These are phyloP conservation scores for Parnassius apollo DNA, from an alignment of 2,888 invertebrate genomes.

Conservation along the genomic window DNA sequence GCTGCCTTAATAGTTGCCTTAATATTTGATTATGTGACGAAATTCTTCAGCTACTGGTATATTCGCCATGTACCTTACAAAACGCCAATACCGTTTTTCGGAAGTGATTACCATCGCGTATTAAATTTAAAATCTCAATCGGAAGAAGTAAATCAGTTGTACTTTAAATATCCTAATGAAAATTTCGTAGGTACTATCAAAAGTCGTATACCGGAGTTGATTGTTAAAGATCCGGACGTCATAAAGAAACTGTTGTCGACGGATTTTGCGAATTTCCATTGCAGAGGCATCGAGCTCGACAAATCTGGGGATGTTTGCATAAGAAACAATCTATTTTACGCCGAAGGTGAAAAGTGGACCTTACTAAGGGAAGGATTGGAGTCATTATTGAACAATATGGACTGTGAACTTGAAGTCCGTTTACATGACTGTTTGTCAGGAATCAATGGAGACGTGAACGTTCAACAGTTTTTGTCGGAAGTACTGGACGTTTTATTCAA, in stretches of 20 bases:
- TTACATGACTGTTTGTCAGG: conserved; percentile 74
- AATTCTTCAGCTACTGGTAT: conserved; percentile 76
- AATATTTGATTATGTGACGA: conserved; percentile 69
- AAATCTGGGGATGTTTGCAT: conserved; percentile 78
- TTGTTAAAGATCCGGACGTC: conserved; percentile 68
- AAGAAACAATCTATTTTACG: conserved; percentile 78
- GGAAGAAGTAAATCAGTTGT: conserved; percentile 61
- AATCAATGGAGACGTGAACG: conserved; percentile 74
- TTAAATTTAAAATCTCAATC: conserved; percentile 59
- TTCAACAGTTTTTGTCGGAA: conserved; percentile 71
- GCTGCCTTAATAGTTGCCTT: conserved; percentile 57
- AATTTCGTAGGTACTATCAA: conserved; percentile 67
- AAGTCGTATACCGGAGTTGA: conserved; percentile 70
- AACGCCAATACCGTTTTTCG: conserved; percentile 60
- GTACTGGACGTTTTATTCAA: conserved; percentile 73
- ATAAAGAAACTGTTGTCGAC: conserved; percentile 71
- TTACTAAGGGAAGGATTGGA: conserved; percentile 61
- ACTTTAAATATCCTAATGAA: conserved; percentile 52
- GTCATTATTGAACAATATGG: conserved; percentile 57
- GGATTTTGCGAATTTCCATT: conserved; percentile 73
- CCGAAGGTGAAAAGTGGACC: conserved; percentile 74
- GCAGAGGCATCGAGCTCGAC: conserved; percentile 73
- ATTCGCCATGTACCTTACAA: conserved; percentile 68
- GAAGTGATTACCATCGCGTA: conserved; percentile 67
- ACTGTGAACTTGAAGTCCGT: conserved; percentile 55